A percentile compares a stretch with the other conserved stretches of the same genome.
These are phyloP conservation scores for Abrostola triplasia DNA, from an alignment of 2,888 invertebrate genomes.

Conservation along the genomic window DNA sequence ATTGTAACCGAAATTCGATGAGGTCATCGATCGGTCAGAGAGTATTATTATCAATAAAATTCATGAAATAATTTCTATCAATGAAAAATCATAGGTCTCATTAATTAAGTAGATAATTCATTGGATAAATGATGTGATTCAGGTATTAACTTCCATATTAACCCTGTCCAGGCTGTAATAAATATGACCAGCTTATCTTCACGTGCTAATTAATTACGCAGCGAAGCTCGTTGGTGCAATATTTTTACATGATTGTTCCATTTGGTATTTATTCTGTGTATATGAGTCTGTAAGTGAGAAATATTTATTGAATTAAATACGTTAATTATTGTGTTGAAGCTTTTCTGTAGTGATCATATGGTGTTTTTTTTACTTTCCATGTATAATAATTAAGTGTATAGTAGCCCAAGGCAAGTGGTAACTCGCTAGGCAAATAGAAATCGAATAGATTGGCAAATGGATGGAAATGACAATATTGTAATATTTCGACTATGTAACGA, in stretches of 20 bases:
- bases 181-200: conserved; percentile 12
- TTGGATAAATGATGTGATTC: conserved; percentile 11
- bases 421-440: too few relatives aligned
- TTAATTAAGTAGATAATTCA: conserved; percentile 17
- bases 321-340: too few relatives aligned
- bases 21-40: too few relatives aligned
- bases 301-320: neutral
- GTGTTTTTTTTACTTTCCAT: too few relatives aligned
- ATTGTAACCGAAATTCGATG: too few relatives aligned
- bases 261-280: neutral
- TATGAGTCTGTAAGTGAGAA: conserved; percentile 28
- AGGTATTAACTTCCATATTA: conserved; percentile 13
- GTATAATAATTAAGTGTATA: too few relatives aligned
- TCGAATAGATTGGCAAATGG: too few relatives aligned
- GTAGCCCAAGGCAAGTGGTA: too few relatives aligned
- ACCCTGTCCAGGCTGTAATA: neutral
- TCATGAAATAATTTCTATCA: conserved; percentile 2
- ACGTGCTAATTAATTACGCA: conserved; percentile 3
- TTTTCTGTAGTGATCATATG: too few relatives aligned
- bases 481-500: too few relatives aligned
- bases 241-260: conserved; percentile 17
- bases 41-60: neutral
- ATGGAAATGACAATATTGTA: too few relatives aligned
- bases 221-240: neutral
- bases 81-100: conserved; percentile 6